These are phyloP conservation scores for Drosophila cracens DNA, from an alignment of 2,888 invertebrate species.

Conservation along the genomic window DNA sequence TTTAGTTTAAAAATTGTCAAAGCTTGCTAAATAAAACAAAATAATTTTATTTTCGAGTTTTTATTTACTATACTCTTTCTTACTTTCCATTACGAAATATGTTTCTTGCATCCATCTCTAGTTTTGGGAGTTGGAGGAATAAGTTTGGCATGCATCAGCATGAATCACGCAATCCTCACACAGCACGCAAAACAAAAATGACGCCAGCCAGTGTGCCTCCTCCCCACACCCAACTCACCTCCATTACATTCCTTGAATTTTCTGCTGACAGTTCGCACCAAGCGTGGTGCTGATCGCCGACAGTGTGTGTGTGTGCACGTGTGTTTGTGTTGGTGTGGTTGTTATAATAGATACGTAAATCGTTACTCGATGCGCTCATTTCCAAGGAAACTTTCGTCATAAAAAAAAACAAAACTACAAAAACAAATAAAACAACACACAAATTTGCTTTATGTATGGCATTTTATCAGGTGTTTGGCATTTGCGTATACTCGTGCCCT, in stretches of 20 bases:
- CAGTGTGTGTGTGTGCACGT: constrained; percentile 1
- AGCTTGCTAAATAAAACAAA: background rate
- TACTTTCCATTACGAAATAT: background rate
- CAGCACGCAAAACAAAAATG: constrained; percentile 61
- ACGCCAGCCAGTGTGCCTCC: constrained; percentile 51
- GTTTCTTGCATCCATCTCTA: background rate
- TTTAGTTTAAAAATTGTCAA: background rate
- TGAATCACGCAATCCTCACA: constrained; percentile 67
- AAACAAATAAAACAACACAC: constrained; percentile 37
- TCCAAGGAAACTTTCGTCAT: constrained; percentile 74
- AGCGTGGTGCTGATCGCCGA: constrained; percentile 61
- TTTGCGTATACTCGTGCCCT: constrained; percentile 46
- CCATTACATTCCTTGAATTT: background rate
- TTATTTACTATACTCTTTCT: background rate
- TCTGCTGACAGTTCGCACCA: constrained; percentile 60
- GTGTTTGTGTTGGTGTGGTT: constrained; percentile 25
- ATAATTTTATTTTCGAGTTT: background rate
- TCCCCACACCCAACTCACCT: background rate
- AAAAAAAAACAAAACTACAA: constrained; percentile 43
- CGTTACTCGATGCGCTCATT: constrained; percentile 65
- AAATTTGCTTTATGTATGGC: constrained; percentile 3
- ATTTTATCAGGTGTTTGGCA: constrained; percentile 56
- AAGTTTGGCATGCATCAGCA: constrained; percentile 44
- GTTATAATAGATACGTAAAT: constrained; percentile 61
- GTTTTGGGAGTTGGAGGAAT: constrained; percentile 36